Conservation (phyloP, 1,140 invertebrate species). For the Luehdorfia chinensis region DNA sequence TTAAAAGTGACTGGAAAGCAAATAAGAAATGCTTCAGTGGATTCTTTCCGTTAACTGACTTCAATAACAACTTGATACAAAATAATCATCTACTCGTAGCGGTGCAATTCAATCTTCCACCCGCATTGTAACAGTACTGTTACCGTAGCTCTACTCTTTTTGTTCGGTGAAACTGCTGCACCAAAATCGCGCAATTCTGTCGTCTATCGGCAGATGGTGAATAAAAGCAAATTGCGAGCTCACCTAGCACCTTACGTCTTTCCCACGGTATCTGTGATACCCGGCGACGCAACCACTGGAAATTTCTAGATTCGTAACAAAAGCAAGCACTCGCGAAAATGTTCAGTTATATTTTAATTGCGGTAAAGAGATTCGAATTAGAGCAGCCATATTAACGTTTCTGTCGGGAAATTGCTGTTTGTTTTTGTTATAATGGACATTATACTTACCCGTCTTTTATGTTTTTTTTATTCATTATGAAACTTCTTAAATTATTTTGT, state of each 20-base stretch:
- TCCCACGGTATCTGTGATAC: slow-evolving; percentile 38
- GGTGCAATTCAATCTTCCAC: slow-evolving; percentile 30
- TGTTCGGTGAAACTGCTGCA: slow-evolving; percentile 25
- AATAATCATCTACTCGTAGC: slow-evolving; percentile 11
- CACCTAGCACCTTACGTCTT: slow-evolving; percentile 34
- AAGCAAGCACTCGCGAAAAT: slow-evolving; percentile 21
- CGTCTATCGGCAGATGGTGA: slow-evolving; percentile 40
- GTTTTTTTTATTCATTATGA: too few relatives aligned
- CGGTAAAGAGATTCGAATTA: slow-evolving; percentile 1
- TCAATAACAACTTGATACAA: too few relatives aligned
- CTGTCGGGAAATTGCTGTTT: slow-evolving; percentile 3
- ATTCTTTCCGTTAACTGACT: too few relatives aligned
- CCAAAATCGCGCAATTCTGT: slow-evolving; percentile 34
- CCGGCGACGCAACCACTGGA: slow-evolving; percentile 11
- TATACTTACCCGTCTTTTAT: slow-evolving; percentile 1
- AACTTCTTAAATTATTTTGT: too few relatives aligned
- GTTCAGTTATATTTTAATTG: slow-evolving; percentile 8
- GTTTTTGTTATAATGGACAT: slow-evolving; percentile 5
- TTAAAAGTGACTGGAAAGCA: too few relatives aligned
- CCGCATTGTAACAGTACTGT: slow-evolving; percentile 22
- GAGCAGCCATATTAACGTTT: background rate
- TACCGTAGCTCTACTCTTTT: slow-evolving; percentile 23
- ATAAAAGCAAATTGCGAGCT: slow-evolving; percentile 50
- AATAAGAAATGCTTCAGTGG: too few relatives aligned
- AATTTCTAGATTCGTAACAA: slow-evolving; percentile 23